phyloP scores from a whole-genome alignment of 1,140 invertebrate genomes.

The Laodelphax striatellus region DNA sequence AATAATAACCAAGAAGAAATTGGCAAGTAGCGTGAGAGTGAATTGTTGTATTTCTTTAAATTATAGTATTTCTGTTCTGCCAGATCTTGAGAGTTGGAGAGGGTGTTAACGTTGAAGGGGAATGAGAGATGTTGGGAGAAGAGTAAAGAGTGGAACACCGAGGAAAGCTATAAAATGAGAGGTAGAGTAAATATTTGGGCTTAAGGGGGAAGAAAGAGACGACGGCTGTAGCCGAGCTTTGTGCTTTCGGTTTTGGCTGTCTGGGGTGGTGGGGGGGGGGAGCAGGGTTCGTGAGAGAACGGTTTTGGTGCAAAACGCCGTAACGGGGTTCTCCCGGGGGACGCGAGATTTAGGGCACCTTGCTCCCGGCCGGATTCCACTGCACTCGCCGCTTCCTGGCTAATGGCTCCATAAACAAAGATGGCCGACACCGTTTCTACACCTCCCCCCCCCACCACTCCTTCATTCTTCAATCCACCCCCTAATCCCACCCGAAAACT shows the following conservation, averaged over 20 bases:
- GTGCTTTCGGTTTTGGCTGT: constrained; percentile 15
- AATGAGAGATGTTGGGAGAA: too few relatives aligned
- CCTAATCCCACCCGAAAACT: too few relatives aligned
- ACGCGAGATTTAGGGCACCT: constrained; percentile 30
- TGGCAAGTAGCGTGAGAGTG: too few relatives aligned
- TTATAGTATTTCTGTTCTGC: too few relatives aligned
- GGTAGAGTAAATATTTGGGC: constrained; percentile 20
- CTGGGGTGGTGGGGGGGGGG: constrained; percentile 15
- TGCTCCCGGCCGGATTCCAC: constrained; percentile 27
- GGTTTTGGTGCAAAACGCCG: constrained; percentile 14
- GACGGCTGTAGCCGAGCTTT: constrained; percentile 1
- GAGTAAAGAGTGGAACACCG: not conserved
- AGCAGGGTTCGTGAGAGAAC: constrained; percentile 17
- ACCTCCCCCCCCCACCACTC: too few relatives aligned
- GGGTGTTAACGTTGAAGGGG: too few relatives aligned
- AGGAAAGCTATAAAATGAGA: constrained; percentile 31
- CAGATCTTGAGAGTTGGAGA: too few relatives aligned
- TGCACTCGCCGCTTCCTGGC: constrained; percentile 27
- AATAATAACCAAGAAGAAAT: too few relatives aligned
- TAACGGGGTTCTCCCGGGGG: constrained; percentile 17
- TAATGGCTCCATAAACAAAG: constrained; percentile 19
- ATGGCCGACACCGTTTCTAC: not conserved
- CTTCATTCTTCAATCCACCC: too few relatives aligned
- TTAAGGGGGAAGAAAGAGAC: constrained; percentile 12
- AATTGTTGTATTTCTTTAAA: too few relatives aligned